Conservation (phyloP, 2,797 vertebrate species). For the Poliocrania exsul region DNA sequence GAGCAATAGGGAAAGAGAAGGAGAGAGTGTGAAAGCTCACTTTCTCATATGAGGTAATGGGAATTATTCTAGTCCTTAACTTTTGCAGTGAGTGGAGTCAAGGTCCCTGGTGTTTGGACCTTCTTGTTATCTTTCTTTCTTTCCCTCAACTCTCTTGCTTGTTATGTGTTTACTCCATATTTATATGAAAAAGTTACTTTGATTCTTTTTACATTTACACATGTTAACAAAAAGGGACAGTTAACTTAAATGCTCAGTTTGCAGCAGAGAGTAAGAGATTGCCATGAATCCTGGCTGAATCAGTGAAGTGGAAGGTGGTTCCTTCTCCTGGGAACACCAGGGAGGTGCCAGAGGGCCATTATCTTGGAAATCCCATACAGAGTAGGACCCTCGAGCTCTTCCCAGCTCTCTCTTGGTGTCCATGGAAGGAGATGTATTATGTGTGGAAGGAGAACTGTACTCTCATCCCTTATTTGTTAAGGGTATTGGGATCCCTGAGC, state of each 20-base stretch:
- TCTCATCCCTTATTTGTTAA: fast-evolving
- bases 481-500: background rate
- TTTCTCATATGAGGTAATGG: background rate
- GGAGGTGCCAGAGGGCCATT: background rate
- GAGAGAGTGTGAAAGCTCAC: background rate
- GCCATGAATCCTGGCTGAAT: background rate
- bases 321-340: background rate
- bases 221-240: background rate
- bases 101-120: background rate
- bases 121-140: background rate
- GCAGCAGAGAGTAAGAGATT: background rate
- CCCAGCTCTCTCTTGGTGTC: background rate
- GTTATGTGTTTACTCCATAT: background rate
- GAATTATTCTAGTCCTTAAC: background rate
- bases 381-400: background rate
- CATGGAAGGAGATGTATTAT: fast-evolving
- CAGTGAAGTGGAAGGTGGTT: background rate
- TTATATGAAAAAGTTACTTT: background rate
- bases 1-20: background rate
- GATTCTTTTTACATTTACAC: background rate
- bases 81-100: background rate
- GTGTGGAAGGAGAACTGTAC: background rate
- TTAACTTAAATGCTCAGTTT: background rate
- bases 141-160: background rate
- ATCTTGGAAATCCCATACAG: background rate